Percentiles rank a stretch among this genome's conserved stretches.
Evolutionary conservation across 1,140 invertebrate species (phyloP).

Genomic region (Solenopsis invicta): DNA sequence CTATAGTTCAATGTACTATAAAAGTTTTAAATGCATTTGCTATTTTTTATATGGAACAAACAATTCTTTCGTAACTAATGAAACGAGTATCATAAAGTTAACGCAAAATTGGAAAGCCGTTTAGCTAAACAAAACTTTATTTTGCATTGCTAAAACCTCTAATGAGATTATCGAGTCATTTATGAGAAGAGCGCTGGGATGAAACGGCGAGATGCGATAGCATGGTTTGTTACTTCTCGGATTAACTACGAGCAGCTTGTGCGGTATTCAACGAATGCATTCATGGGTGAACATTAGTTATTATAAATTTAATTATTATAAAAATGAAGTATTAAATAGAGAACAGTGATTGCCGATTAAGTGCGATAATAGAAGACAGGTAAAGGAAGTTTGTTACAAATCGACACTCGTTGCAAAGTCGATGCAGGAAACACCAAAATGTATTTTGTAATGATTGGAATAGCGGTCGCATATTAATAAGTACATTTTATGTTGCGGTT

Average conservation of each 20-base stretch:
- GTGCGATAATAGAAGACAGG: background rate
- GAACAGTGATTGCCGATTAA: background rate
- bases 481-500: constrained; percentile 50
- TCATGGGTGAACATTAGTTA: constrained; percentile 3
- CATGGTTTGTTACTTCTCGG: background rate
- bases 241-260: background rate
- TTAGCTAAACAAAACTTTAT: background rate
- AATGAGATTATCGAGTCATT: constrained; percentile 19
- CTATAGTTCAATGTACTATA: background rate
- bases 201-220: background rate
- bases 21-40: background rate
- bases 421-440: constrained; percentile 15
- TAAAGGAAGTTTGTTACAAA: background rate
- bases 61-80: background rate
- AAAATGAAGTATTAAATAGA: constrained; percentile 10
- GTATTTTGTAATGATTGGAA: constrained; percentile 40
- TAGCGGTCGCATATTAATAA: constrained; percentile 44
- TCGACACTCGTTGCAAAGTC: background rate
- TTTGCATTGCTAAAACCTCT: constrained; percentile 4
- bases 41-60: background rate
- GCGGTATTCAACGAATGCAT: background rate
- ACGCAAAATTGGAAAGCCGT: background rate
- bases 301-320: background rate
- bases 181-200: background rate
- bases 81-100: constrained; percentile 24